A percentile compares a stretch with the other conserved stretches of the same genome.
phyloP scores from a whole-genome alignment of 1,140 invertebrate genomes.

The Papilio helenus region DNA sequence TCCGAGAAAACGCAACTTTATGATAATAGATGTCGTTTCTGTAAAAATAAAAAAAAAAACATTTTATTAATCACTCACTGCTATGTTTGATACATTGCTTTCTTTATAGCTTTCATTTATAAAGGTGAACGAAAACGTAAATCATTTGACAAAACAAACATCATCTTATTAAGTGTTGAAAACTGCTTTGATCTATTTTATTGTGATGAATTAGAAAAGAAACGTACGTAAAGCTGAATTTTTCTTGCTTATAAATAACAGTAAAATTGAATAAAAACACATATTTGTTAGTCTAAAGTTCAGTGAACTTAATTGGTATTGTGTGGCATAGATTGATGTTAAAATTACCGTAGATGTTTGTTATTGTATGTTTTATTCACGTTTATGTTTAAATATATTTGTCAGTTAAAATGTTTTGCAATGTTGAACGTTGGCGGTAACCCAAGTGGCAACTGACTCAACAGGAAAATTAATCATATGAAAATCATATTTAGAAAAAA shows the following conservation, averaged over 20 bases:
- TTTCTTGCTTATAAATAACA: neutral
- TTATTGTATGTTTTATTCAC: neutral
- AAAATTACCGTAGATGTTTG: neutral
- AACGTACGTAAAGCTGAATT: neutral
- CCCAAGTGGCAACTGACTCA: conserved; percentile 6
- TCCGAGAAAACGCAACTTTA: neutral
- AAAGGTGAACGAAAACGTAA: neutral
- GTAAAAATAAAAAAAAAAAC: neutral
- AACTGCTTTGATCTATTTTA: neutral
- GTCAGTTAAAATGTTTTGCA: conserved; percentile 6
- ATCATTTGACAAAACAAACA: neutral
- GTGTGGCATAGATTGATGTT: neutral
- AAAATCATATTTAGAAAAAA: too few relatives aligned
- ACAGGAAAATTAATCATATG: neutral
- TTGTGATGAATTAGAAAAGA: neutral
- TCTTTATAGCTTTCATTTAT: neutral
- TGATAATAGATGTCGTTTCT: neutral
- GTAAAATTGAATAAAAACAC: neutral
- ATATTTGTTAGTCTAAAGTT: neutral
- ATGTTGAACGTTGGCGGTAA: conserved; percentile 1
- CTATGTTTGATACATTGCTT: neutral
- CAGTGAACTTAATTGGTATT: neutral
- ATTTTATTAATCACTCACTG: neutral
- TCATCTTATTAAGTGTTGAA: neutral
- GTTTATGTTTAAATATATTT: conserved; percentile 3